phyloP scores from a whole-genome alignment of 53 echinoderm and acorn worm genomes.

The Holothuria scabra region DNA sequence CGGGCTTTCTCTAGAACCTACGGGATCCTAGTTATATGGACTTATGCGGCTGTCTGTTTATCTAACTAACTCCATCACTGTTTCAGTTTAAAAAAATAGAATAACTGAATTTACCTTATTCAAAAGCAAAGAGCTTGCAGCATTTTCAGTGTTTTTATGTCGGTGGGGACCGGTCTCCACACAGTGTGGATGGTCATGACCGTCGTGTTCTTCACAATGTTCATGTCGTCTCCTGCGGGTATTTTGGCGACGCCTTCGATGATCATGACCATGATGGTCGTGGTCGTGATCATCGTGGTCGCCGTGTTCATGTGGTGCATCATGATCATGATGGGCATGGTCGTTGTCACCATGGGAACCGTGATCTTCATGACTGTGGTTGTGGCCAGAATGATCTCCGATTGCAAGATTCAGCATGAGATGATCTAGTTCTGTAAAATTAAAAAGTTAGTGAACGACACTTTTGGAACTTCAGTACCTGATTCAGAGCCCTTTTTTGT shows the following conservation, averaged over 20 bases:
- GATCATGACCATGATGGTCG: conserved; percentile 4
- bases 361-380: not conserved
- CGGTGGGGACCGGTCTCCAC: not conserved
- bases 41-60: too few relatives aligned
- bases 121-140: not conserved
- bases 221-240: not conserved
- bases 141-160: not conserved
- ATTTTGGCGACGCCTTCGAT: not conserved
- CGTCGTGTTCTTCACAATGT: not conserved
- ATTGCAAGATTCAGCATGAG: not conserved
- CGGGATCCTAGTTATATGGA: too few relatives aligned
- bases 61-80: too few relatives aligned
- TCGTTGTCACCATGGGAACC: not conserved
- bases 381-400: conserved; percentile 1
- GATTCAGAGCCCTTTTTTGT: too few relatives aligned
- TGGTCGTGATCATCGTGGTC: not conserved
- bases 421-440: conserved; percentile 9
- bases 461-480: too few relatives aligned
- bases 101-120: conserved; percentile 1
- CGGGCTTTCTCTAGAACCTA: too few relatives aligned
- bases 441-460: not conserved
- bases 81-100: too few relatives aligned
- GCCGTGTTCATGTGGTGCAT: not conserved
- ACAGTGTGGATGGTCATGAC: not conserved
- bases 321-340: not conserved